Conservation (phyloP, 2,113 vertebrate genomes). For the Seriola rivoliana region DNA sequence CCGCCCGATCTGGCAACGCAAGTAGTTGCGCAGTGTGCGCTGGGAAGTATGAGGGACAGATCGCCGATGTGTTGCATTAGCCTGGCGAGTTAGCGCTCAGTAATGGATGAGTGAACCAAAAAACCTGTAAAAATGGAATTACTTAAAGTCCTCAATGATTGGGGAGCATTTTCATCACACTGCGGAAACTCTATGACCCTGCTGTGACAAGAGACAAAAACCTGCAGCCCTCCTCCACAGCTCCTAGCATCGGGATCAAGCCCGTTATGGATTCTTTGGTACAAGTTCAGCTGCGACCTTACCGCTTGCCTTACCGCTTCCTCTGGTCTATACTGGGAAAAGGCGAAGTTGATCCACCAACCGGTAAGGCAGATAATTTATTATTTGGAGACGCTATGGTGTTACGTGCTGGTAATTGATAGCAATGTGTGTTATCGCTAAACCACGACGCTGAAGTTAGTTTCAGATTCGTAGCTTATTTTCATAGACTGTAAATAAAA, state of each 20-base stretch:
- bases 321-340: not conserved
- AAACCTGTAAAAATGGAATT: not conserved
- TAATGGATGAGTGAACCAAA: not conserved
- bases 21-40: too few species aligned
- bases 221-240: too few species aligned
- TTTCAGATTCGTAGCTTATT: not conserved
- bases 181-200: not conserved
- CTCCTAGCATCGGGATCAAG: too few species aligned
- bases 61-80: not conserved
- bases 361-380: not conserved
- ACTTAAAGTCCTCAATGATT: too few species aligned
- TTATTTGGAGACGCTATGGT: not conserved
- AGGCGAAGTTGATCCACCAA: not conserved
- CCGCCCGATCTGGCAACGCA: too few species aligned
- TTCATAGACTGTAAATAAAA: too few species aligned
- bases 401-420: not conserved
- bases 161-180: too few species aligned
- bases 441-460: not conserved
- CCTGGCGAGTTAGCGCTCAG: not conserved
- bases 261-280: not conserved
- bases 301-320: not conserved
- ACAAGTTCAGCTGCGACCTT: not conserved
- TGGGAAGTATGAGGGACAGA: too few species aligned
- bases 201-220: not conserved
- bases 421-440: not conserved